phyloP scores from a whole-genome alignment of 1,140 invertebrate genomes.

The Drosophila tsacasi region DNA sequence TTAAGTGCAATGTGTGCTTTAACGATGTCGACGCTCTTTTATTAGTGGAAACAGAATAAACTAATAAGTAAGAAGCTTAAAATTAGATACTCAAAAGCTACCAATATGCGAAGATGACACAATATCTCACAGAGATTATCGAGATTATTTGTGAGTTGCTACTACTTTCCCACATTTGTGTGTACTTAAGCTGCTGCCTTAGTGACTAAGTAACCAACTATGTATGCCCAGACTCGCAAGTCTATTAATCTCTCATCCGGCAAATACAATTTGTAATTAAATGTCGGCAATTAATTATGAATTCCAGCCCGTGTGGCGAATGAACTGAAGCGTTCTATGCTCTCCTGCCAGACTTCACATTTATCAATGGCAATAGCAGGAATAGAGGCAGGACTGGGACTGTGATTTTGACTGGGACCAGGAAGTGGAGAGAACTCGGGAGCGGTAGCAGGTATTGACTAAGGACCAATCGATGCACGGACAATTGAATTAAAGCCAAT shows the following conservation, averaged over 20 bases:
- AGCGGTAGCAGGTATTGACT: slow-evolving; percentile 38
- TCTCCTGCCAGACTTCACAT: slow-evolving; percentile 19
- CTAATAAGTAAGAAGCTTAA: background rate
- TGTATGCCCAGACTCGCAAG: background rate
- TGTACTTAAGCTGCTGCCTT: slow-evolving; percentile 6
- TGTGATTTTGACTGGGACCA: background rate
- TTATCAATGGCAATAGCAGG: slow-evolving; percentile 25
- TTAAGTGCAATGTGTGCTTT: background rate
- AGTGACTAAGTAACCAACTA: slow-evolving; percentile 27
- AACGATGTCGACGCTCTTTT: background rate
- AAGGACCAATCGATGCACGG: slow-evolving; percentile 39
- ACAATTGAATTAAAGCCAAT: slow-evolving; percentile 55
- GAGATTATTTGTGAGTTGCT: slow-evolving; percentile 4
- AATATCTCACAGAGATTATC: slow-evolving; percentile 3
- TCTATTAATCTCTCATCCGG: slow-evolving; percentile 33
- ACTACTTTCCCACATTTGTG: slow-evolving; percentile 11
- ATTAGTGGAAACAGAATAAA: background rate
- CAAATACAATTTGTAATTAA: slow-evolving; percentile 48
- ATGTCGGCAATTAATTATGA: slow-evolving; percentile 61
- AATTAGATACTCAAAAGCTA: background rate
- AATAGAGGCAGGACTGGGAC: background rate
- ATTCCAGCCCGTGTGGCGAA: slow-evolving; percentile 39
- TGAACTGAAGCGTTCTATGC: slow-evolving; percentile 9
- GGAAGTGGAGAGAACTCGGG: background rate
- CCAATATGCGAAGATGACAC: background rate